Evolutionary conservation across 2,797 vertebrate species (phyloP), one percentile per base, ranked within the genome.

Genomic region (Moxostoma hubbsi): DNA sequence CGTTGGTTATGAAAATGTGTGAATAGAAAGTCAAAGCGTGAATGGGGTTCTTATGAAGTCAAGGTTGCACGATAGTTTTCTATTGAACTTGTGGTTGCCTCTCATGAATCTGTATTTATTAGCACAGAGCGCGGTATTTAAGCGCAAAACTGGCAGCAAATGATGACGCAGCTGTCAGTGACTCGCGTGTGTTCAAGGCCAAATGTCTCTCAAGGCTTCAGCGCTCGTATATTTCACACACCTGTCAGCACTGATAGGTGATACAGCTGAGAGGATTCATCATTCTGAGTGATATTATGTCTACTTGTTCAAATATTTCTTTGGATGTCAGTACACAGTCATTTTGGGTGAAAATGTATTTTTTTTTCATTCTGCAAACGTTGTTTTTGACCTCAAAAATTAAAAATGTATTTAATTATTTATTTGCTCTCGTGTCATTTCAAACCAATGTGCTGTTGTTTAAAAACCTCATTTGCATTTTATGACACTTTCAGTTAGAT

Each of bases 1-100:
- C 87, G 87, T 86, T 87, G 86, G 82, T 88, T 87, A 87, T 84
- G 83, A 86, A 86, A 86, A 85, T 85, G 80, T 83, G 76, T 82
- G 81, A 84, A 75, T 76, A 84, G 80, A 80, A 86, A 84, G 84
- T 82, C 81, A 77, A 70, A 66, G 55, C 47, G 9, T 69, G 82
- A 87, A 84, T 80, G 82, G 66, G 76, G 85, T 68, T 71, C 15
- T 86, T 65, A 82, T 80, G 79, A 79, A 87, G 87, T 88, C 85
- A 88, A 87, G 87, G 88, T 88, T 86, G 83, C 49, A 75, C 75
- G 77, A 73, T 78, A 76, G 73, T 72, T 36, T 70, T 59, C 51
- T 18, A 1, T 3, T 75, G 79, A 85, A 85, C 83, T 74, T 16
- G 9, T 66, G 75, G 69, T 77, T 47, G 68, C 55, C 73, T 65